Conservation (phyloP, 2,113 vertebrate genomes). For the Stigmatopora nigra region DNA sequence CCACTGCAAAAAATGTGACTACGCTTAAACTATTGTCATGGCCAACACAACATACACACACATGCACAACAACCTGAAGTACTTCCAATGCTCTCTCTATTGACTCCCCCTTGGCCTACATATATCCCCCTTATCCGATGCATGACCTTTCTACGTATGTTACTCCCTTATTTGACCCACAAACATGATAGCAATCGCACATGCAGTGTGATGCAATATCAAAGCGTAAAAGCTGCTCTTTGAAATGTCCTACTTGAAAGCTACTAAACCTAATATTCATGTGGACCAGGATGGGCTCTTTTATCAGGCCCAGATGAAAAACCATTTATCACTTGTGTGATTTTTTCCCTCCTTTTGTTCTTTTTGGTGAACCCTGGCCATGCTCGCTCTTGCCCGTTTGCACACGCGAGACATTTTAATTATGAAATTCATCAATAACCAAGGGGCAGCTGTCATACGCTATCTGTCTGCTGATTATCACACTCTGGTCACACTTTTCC, state of each 20-base stretch:
- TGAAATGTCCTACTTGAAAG: slow-evolving; percentile 51
- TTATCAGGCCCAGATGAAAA: slow-evolving; percentile 60
- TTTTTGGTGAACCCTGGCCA: slow-evolving; percentile 37
- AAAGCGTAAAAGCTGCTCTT: slow-evolving; percentile 42
- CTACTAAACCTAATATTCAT: slow-evolving; percentile 46
- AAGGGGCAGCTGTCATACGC: slow-evolving; percentile 67
- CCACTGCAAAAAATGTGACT: not conserved
- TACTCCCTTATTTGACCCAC: slow-evolving; percentile 2
- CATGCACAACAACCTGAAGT: not conserved
- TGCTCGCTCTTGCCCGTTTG: slow-evolving; percentile 9
- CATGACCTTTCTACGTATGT: slow-evolving; percentile 16
- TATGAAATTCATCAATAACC: slow-evolving; percentile 74
- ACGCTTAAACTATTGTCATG: not conserved
- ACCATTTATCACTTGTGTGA: slow-evolving; percentile 67
- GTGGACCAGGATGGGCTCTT: slow-evolving; percentile 33
- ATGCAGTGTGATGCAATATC: slow-evolving; percentile 28
- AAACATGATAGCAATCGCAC: slow-evolving; percentile 6
- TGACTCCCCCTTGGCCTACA: slow-evolving; percentile 17
- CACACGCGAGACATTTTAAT: slow-evolving; percentile 63
- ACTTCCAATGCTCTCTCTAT: slow-evolving; percentile 14
- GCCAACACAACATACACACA: not conserved
- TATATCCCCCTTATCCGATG: slow-evolving; percentile 1
- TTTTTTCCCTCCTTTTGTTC: slow-evolving; percentile 60
- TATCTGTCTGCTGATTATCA: slow-evolving; percentile 66
- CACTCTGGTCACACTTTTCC: slow-evolving; percentile 33